Percentiles rank a stretch among this genome's conserved stretches.
phyloP scores from a whole-genome alignment of 2,888 invertebrate species.

The Ophraella communa region DNA sequence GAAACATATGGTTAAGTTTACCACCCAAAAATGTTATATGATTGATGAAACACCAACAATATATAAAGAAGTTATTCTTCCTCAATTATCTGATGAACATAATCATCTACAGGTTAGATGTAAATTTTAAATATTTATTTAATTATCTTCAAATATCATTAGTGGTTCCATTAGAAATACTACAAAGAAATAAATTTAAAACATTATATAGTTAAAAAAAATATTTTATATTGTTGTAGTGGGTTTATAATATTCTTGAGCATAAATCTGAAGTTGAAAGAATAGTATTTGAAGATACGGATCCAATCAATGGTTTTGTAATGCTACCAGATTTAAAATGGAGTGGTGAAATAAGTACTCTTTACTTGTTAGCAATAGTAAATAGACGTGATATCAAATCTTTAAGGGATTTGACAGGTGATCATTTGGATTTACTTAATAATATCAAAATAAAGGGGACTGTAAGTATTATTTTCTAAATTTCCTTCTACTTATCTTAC shows the following conservation, averaged over 20 bases:
- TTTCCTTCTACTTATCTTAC: too few relatives aligned
- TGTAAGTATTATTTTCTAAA: conserved; percentile 60
- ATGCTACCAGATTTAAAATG: conserved; percentile 95
- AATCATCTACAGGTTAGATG: conserved; percentile 77
- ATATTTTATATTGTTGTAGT: conserved; percentile 67
- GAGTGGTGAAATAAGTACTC: conserved; percentile 81
- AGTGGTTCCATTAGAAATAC: too few relatives aligned
- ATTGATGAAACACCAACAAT: conserved; percentile 84
- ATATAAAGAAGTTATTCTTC: conserved; percentile 80
- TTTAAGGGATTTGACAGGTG: conserved; percentile 78
- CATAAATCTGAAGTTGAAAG: conserved; percentile 90
- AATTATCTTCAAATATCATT: too few relatives aligned
- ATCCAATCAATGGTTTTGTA: conserved; percentile 83
- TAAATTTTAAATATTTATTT: neutral
- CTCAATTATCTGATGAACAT: conserved; percentile 74
- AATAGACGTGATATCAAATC: conserved; percentile 78
- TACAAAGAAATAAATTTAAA: too few relatives aligned
- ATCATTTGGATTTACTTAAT: conserved; percentile 81
- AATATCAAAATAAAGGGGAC: conserved; percentile 80
- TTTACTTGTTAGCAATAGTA: conserved; percentile 86
- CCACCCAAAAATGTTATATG: conserved; percentile 74
- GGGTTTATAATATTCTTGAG: conserved; percentile 96
- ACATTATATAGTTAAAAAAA: too few relatives aligned
- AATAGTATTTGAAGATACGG: conserved; percentile 81
- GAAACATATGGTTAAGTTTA: conserved; percentile 89